Evolutionary conservation across 2,888 invertebrate species (phyloP).

Genomic region (Drosophila recens): DNA sequence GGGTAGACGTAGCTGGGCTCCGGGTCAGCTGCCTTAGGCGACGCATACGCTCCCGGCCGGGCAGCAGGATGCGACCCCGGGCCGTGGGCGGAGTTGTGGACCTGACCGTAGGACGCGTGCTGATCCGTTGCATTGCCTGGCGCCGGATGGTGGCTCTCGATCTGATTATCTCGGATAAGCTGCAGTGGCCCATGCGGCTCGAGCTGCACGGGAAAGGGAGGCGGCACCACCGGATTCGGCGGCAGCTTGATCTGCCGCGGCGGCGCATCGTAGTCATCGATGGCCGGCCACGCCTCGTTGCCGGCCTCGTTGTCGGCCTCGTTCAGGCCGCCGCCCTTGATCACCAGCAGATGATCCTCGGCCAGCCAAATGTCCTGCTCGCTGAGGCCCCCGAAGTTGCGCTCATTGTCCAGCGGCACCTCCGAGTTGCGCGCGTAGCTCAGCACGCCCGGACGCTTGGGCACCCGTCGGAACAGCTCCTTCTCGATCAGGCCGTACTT

Average conservation of each 20-base stretch:
- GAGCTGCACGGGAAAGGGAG: slow-evolving; percentile 97
- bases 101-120: slow-evolving; percentile 75
- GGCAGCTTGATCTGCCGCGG: slow-evolving; percentile 94
- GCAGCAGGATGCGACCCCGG: slow-evolving; percentile 87
- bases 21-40: slow-evolving; percentile 68
- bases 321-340: slow-evolving; percentile 91
- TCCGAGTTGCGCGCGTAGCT: slow-evolving; percentile 93
- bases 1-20: slow-evolving; percentile 86
- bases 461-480: slow-evolving; percentile 90
- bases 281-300: slow-evolving; percentile 90
- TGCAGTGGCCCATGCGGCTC: slow-evolving; percentile 94
- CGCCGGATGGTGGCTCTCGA: slow-evolving; percentile 86
- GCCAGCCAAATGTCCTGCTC: slow-evolving; percentile 96
- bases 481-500: slow-evolving; percentile 95
- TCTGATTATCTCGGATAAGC: slow-evolving; percentile 92
- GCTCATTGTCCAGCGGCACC: slow-evolving; percentile 92
- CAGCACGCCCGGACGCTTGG: slow-evolving; percentile 92
- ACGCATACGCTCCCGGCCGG: slow-evolving; percentile 87
- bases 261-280: slow-evolving; percentile 94
- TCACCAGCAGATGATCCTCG: slow-evolving; percentile 93
- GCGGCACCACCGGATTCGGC: slow-evolving; percentile 92
- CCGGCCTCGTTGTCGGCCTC: slow-evolving; percentile 79
- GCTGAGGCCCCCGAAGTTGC: slow-evolving; percentile 92
- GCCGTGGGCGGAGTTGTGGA: slow-evolving; percentile 77
- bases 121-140: slow-evolving; percentile 89